Conservation (phyloP, 2,888 invertebrate genomes). For the Agrochola circellaris region DNA sequence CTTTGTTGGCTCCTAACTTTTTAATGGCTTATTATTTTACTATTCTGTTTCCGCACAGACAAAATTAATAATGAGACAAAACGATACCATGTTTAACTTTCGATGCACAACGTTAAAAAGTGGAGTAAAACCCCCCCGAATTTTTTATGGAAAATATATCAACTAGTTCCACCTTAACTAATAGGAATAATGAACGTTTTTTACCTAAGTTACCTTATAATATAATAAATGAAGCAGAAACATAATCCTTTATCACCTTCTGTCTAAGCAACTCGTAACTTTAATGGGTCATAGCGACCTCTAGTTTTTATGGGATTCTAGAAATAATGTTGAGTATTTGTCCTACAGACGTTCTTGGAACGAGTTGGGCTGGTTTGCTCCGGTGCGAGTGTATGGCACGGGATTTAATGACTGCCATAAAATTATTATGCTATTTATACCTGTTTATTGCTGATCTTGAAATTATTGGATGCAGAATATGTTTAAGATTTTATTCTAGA, state of each 20-base stretch:
- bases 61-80: no score
- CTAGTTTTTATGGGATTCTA: constrained; percentile 70
- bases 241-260: constrained; percentile 29
- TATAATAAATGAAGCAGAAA: constrained; percentile 11
- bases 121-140: no score
- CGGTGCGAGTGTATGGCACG: constrained; percentile 33
- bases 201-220: not conserved
- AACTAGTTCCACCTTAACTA: not conserved
- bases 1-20: no score
- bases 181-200: not conserved
- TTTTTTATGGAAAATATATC: no score
- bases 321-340: constrained; percentile 69
- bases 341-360: constrained; percentile 75
- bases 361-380: constrained; percentile 59
- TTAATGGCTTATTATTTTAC: no score
- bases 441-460: constrained; percentile 25
- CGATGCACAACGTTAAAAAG: no score
- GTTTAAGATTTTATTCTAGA: constrained; percentile 1
- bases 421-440: constrained; percentile 34
- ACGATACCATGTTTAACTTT: no score
- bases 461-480: constrained; percentile 24
- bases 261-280: constrained; percentile 39
- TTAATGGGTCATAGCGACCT: constrained; percentile 65
- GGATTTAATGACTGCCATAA: constrained; percentile 58
- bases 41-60: no score